Conservation (phyloP, 2,888 invertebrate genomes). For the Flexamia atlantica region DNA sequence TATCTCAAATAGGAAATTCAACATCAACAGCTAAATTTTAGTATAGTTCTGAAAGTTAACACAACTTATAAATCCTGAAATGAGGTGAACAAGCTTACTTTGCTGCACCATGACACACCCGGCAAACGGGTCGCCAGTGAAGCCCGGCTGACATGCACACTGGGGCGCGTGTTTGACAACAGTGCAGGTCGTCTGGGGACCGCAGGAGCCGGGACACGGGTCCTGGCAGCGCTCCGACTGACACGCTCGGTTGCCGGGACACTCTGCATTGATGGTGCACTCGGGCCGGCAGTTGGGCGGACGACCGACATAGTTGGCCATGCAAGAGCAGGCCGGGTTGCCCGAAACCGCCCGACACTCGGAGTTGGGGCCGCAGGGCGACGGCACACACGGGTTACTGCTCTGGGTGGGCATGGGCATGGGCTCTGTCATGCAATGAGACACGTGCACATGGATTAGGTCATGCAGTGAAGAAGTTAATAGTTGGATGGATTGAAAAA, state of each 20-base stretch:
- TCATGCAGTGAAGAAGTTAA: too few relatives aligned
- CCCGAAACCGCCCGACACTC: conserved; percentile 77
- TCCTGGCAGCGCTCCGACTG: conserved; percentile 77
- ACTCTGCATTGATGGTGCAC: conserved; percentile 79
- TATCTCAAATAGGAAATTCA: too few relatives aligned
- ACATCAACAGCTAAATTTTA: not conserved
- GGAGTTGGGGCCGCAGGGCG: conserved; percentile 81
- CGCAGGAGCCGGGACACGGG: conserved; percentile 84
- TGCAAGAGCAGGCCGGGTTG: conserved; percentile 78
- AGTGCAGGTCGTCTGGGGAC: conserved; percentile 81
- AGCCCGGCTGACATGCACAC: conserved; percentile 77
- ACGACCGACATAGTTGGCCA: conserved; percentile 79
- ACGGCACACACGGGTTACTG: conserved; percentile 86
- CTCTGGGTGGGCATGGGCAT: conserved; percentile 71
- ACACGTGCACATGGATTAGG: not conserved
- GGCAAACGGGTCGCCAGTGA: conserved; percentile 81
- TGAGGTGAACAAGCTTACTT: conserved; percentile 76
- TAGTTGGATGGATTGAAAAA: too few relatives aligned
- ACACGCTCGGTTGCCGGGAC: conserved; percentile 77
- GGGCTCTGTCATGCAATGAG: conserved; percentile 59
- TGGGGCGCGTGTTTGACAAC: conserved; percentile 78
- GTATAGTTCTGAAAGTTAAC: not conserved
- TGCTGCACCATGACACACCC: conserved; percentile 77
- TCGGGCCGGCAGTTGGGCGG: conserved; percentile 83
- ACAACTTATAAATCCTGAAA: conserved; percentile 22